These are phyloP conservation scores for Hippocampus guttulatus DNA, from an alignment of 2,113 vertebrate genomes.

Conservation along the genomic window DNA sequence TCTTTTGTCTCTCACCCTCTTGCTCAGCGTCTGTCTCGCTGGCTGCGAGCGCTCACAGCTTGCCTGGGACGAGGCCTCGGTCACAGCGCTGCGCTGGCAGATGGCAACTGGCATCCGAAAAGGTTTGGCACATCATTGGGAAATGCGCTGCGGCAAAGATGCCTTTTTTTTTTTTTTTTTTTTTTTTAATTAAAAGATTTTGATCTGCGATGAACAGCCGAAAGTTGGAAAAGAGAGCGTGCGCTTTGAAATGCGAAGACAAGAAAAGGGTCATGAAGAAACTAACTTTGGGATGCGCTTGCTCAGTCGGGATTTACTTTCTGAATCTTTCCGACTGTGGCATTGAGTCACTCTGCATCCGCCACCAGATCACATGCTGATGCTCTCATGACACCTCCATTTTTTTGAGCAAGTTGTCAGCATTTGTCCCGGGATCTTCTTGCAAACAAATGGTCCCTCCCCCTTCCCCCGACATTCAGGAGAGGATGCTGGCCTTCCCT, in stretches of 20 bases:
- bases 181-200: conserved; percentile 71
- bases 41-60: conserved; percentile 63
- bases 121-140: conserved; percentile 64
- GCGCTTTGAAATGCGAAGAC: conserved; percentile 50
- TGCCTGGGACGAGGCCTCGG: conserved; percentile 63
- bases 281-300: conserved; percentile 18
- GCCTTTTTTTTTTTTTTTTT: conserved; percentile 45
- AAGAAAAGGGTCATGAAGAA: conserved; percentile 48
- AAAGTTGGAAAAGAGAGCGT: conserved; percentile 47
- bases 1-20: conserved; percentile 18
- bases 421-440: conserved; percentile 24
- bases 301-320: conserved; percentile 8
- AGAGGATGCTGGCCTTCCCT: conserved; percentile 37
- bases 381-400: not conserved
- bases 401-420: too few relatives aligned
- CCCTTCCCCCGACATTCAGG: conserved; percentile 48
- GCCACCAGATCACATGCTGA: not conserved
- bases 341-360: conserved; percentile 3
- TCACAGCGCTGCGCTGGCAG: conserved; percentile 62
- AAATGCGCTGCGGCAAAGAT: conserved; percentile 71
- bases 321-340: conserved; percentile 6
- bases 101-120: conserved; percentile 69
- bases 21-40: conserved; percentile 25
- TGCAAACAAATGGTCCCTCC: conserved; percentile 39
- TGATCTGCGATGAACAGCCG: conserved; percentile 63